Evolutionary conservation across 2,888 invertebrate species (phyloP).

Genomic region (Catocala nupta): DNA sequence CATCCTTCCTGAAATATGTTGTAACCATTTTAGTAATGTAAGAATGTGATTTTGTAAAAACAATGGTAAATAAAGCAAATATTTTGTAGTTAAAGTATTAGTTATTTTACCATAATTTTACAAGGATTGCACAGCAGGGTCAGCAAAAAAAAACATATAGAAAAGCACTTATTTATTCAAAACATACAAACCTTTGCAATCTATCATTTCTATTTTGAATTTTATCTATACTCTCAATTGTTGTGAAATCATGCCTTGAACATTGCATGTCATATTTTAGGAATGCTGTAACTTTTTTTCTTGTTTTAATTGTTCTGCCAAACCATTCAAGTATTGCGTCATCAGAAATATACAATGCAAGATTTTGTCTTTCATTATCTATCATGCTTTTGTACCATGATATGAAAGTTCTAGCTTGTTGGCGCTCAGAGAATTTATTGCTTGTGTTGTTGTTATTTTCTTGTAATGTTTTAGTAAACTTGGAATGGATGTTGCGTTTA

Average conservation of each 20-base stretch:
- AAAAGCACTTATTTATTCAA: constrained; percentile 23
- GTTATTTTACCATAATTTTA: too few species aligned
- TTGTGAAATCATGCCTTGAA: constrained; percentile 82
- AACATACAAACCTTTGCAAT: constrained; percentile 66
- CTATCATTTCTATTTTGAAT: constrained; percentile 67
- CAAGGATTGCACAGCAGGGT: constrained; percentile 10
- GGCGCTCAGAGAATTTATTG: constrained; percentile 61
- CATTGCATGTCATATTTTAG: constrained; percentile 85
- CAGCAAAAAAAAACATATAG: constrained; percentile 25
- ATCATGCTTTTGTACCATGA: constrained; percentile 82
- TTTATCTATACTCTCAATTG: constrained; percentile 77
- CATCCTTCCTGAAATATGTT: constrained; percentile 69
- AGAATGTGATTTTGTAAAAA: too few species aligned
- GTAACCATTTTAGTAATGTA: not conserved
- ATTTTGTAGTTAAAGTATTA: too few species aligned
- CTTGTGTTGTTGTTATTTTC: constrained; percentile 65
- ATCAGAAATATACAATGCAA: constrained; percentile 82
- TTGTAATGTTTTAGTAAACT: constrained; percentile 49
- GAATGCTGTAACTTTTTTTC: constrained; percentile 86
- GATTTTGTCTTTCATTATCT: constrained; percentile 81
- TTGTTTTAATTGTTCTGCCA: constrained; percentile 88
- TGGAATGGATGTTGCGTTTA: constrained; percentile 53
- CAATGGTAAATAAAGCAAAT: too few species aligned
- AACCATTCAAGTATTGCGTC: constrained; percentile 89
- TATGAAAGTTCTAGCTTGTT: constrained; percentile 77